These are phyloP conservation scores for Brachirus orientalis DNA, from an alignment of 2,113 vertebrate species.

Conservation along the genomic window DNA sequence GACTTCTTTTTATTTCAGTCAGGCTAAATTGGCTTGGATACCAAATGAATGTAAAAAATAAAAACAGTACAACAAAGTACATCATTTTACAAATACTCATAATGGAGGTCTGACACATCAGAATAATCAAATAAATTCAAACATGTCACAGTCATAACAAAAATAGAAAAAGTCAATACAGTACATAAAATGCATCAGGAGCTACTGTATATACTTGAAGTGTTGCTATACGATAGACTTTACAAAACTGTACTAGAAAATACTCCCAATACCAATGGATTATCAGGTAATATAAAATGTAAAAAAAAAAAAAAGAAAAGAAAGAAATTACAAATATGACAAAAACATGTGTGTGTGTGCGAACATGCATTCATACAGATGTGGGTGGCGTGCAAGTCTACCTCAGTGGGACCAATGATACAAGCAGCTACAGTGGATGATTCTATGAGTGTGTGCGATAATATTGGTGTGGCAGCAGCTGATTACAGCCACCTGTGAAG, in stretches of 20 bases:
- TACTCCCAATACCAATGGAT: conserved; percentile 75
- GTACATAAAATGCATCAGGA: conserved; percentile 78
- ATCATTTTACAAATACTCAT: conserved; percentile 79
- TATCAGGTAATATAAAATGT: conserved; percentile 74
- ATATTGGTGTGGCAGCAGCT: too few species aligned
- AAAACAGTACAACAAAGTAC: conserved; percentile 79
- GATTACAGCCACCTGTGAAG: too few species aligned
- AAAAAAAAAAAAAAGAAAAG: conserved; percentile 48
- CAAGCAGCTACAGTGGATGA: conserved; percentile 59
- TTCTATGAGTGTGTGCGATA: neutral
- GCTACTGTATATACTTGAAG: conserved; percentile 74
- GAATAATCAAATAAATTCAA: conserved; percentile 69
- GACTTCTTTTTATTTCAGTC: conserved; percentile 73
- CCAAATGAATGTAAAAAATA: conserved; percentile 77
- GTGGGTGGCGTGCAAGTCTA: conserved; percentile 74
- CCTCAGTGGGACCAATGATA: conserved; percentile 55
- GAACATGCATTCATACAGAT: conserved; percentile 70
- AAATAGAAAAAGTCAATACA: conserved; percentile 79
- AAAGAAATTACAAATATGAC: conserved; percentile 44
- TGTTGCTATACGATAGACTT: conserved; percentile 75
- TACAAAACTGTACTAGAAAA: conserved; percentile 83
- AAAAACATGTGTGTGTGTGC: conserved; percentile 53
- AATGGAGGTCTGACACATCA: conserved; percentile 72
- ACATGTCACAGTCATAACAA: conserved; percentile 76
- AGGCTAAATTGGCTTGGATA: conserved; percentile 72